phyloP scores from a whole-genome alignment of 1,140 invertebrate species.

The Bombus pascuorum region DNA sequence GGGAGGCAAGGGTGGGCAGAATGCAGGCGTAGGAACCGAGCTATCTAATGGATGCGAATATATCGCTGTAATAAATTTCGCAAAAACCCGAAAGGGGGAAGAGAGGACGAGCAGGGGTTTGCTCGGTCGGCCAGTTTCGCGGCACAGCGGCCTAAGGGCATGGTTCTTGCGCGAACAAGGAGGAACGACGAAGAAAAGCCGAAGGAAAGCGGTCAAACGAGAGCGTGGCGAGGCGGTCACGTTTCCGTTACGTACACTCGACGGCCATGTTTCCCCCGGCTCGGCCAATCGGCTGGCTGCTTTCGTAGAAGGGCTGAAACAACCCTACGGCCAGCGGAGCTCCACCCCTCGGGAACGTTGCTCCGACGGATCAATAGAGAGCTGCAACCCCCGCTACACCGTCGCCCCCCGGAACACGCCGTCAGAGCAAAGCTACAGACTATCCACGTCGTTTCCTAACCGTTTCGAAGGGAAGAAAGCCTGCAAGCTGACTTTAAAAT shows the following conservation, averaged over 20 bases:
- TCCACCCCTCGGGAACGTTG: slow-evolving; percentile 70
- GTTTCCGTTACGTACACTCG: slow-evolving; percentile 75
- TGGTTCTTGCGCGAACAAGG: slow-evolving; percentile 55
- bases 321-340: slow-evolving; percentile 69
- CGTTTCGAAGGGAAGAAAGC: slow-evolving; percentile 8
- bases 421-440: not conserved
- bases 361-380: slow-evolving; percentile 69
- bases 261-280: slow-evolving; percentile 77
- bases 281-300: slow-evolving; percentile 71
- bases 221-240: slow-evolving; percentile 70
- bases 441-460: slow-evolving; percentile 22
- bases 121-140: slow-evolving; percentile 30
- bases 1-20: slow-evolving; percentile 22
- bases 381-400: slow-evolving; percentile 34
- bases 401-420: not conserved
- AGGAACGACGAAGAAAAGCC: slow-evolving; percentile 62
- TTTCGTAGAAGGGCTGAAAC: slow-evolving; percentile 68
- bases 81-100: slow-evolving; percentile 74
- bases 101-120: slow-evolving; percentile 42
- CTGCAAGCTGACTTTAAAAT: slow-evolving; percentile 24
- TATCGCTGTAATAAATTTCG: slow-evolving; percentile 83
- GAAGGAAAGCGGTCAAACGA: slow-evolving; percentile 68
- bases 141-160: slow-evolving; percentile 55
- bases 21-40: slow-evolving; percentile 70
- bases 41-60: slow-evolving; percentile 83